These are phyloP conservation scores for Raja brachyura DNA, from an alignment of 2,113 vertebrate genomes.

Conservation along the genomic window DNA sequence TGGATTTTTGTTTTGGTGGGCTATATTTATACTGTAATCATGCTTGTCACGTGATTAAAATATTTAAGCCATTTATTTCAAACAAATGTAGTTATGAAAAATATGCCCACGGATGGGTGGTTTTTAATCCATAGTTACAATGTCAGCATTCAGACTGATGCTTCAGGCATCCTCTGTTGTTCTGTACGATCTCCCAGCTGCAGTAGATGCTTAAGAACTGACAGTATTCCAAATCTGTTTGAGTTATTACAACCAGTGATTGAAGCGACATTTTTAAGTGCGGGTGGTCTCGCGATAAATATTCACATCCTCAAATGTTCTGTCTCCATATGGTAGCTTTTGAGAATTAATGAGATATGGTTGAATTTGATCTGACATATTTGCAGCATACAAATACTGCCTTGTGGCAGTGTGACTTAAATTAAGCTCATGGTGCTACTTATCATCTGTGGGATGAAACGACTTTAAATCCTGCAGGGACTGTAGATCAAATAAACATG, in stretches of 20 bases:
- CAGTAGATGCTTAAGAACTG: background rate
- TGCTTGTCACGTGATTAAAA: background rate
- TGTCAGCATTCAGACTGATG: background rate
- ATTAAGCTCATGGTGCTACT: background rate
- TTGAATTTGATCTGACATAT: background rate
- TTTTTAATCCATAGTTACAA: background rate
- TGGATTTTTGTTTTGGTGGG: background rate
- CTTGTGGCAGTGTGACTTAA: background rate
- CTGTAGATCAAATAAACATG: conserved; percentile 2
- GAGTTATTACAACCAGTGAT: background rate
- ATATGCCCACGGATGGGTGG: background rate
- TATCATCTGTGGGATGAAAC: background rate
- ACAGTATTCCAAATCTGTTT: background rate
- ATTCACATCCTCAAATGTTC: conserved; percentile 7
- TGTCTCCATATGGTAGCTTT: background rate
- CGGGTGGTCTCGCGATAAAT: background rate
- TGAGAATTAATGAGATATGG: background rate
- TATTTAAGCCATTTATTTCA: background rate
- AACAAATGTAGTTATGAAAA: background rate
- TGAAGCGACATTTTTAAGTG: background rate
- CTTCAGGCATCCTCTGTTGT: background rate
- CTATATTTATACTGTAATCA: background rate
- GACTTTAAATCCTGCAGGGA: background rate
- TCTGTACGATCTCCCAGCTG: background rate
- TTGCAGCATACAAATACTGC: background rate